phyloP scores from a whole-genome alignment of 2,113 vertebrate species.

The Vireo altiloquus region DNA sequence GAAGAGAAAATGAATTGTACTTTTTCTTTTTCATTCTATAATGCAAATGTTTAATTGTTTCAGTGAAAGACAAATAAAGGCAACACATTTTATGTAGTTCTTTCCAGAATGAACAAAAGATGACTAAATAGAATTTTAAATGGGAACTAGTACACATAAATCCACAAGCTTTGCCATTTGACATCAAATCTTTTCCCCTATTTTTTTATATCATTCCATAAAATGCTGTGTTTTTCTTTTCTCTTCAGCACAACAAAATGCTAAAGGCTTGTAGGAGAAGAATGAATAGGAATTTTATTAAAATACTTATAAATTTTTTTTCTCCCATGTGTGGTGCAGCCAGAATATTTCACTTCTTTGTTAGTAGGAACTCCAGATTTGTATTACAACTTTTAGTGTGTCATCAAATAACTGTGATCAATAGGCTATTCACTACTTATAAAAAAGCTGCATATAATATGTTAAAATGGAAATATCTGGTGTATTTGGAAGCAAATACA shows the following conservation, averaged over 20 bases:
- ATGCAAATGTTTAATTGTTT: constrained; percentile 12
- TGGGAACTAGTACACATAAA: constrained; percentile 22
- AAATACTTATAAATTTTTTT: not conserved
- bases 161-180: constrained; percentile 15
- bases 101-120: constrained; percentile 1
- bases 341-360: not conserved
- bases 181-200: not conserved
- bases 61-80: not conserved
- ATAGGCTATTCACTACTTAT: not conserved
- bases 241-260: not conserved
- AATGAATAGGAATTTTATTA: not conserved
- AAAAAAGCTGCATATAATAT: not conserved
- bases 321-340: not conserved
- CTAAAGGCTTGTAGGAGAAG: not conserved
- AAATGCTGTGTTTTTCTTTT: not conserved
- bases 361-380: not conserved
- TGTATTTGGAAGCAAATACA: not conserved
- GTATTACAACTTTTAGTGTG: not conserved
- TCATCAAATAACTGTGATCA: not conserved
- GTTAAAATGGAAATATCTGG: not conserved
- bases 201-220: not conserved
- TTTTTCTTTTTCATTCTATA: constrained; percentile 21
- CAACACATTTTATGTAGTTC: not conserved
- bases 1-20: not conserved
- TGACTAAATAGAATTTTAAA: not conserved